These are phyloP conservation scores for Podotricha telesiphe DNA, from an alignment of 2,888 invertebrate species.

Conservation along the genomic window DNA sequence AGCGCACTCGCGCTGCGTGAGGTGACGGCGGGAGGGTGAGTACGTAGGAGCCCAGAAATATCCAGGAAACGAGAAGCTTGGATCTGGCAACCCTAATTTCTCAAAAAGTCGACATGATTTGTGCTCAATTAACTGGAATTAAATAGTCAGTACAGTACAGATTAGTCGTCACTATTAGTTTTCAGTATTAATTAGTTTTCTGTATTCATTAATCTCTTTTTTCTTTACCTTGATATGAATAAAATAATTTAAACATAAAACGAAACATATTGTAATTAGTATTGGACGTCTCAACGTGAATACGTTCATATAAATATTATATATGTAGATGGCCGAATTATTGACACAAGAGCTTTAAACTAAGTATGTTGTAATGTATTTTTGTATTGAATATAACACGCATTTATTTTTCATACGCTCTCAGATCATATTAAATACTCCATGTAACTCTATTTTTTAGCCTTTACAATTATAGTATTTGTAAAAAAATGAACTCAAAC, in stretches of 20 bases:
- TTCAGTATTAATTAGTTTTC: too few relatives aligned
- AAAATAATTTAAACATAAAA: background rate
- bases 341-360: constrained; percentile 13
- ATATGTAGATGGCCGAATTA: constrained; percentile 48
- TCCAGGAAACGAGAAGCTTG: too few relatives aligned
- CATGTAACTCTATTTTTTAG: constrained; percentile 24
- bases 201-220: too few relatives aligned
- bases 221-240: background rate
- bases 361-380: constrained; percentile 44
- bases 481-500: constrained; percentile 40
- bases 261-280: background rate
- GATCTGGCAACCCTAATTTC: too few relatives aligned
- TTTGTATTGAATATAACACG: constrained; percentile 46
- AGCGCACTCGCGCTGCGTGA: too few relatives aligned
- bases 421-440: constrained; percentile 34
- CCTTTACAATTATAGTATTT: constrained; percentile 20
- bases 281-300: background rate
- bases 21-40: too few relatives aligned
- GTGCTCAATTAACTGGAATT: too few relatives aligned
- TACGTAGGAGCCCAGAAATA: too few relatives aligned
- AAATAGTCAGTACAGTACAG: too few relatives aligned
- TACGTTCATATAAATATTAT: constrained; percentile 11
- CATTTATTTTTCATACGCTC: constrained; percentile 51
- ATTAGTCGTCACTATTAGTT: too few relatives aligned
- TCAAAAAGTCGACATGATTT: too few relatives aligned